Conservation (phyloP, 2,113 vertebrate genomes). For the Damaliscus lunatus region DNA sequence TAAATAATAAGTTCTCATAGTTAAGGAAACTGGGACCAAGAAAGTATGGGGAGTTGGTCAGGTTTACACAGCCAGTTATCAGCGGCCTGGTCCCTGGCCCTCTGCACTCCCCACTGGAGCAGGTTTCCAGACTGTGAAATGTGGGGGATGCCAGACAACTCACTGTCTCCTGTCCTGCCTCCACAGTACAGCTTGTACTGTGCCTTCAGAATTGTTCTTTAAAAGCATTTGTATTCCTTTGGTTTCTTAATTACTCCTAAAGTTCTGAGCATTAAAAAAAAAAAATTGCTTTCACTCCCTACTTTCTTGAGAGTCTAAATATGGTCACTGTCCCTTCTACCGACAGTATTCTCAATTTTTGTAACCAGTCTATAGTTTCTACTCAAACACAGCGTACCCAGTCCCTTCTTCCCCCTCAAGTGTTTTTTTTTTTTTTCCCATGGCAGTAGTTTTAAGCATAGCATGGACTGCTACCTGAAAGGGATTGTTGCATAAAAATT, state of each 20-base stretch:
- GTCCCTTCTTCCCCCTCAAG: constrained; percentile 45
- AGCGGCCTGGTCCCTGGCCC: neutral
- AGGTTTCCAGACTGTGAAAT: accelerated
- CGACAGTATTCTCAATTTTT: neutral
- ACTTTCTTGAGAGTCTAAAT: neutral
- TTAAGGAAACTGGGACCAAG: neutral
- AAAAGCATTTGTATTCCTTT: neutral
- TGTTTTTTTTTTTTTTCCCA: constrained; percentile 63
- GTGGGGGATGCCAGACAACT: accelerated
- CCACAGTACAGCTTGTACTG: neutral
- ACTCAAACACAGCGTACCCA: neutral
- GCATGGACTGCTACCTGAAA: constrained; percentile 72
- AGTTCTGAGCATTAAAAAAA: neutral
- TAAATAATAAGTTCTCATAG: neutral
- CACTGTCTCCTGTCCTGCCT: neutral
- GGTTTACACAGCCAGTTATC: neutral
- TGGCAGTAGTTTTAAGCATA: constrained; percentile 75
- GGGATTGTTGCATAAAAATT: constrained; percentile 76
- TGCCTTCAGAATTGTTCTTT: neutral
- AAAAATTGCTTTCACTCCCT: neutral
- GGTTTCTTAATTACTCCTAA: neutral
- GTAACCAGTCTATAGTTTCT: neutral
- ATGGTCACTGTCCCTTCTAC: neutral
- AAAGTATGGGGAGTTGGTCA: neutral
- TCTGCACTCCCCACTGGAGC: neutral